These are phyloP conservation scores for Crepidodera aurea DNA, from an alignment of 2,888 invertebrate species.

Conservation along the genomic window DNA sequence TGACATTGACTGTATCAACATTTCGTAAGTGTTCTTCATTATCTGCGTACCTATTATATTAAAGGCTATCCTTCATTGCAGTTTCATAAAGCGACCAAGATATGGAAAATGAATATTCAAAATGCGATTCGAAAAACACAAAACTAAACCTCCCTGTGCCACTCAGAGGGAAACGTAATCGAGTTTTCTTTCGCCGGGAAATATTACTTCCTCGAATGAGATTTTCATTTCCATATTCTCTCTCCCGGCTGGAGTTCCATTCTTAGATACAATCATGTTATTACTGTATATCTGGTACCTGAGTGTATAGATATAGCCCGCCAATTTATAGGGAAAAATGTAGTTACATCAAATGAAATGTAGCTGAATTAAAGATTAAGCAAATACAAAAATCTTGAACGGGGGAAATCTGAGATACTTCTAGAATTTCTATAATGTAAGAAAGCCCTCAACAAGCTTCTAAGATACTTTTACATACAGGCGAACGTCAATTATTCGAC, in stretches of 20 bases:
- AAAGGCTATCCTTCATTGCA: neutral
- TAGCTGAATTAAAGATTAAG: neutral
- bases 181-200: conserved; percentile 20
- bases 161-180: conserved; percentile 15
- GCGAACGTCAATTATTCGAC: too few relatives aligned
- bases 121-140: conserved; percentile 15
- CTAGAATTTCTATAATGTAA: too few relatives aligned
- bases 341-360: neutral
- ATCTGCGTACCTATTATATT: neutral
- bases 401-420: too few relatives aligned
- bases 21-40: neutral
- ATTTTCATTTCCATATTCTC: conserved; percentile 22
- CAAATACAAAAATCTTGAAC: neutral
- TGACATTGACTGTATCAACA: neutral
- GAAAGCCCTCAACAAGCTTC: too few relatives aligned
- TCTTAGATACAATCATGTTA: conserved; percentile 18
- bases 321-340: neutral
- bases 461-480: too few relatives aligned
- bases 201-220: conserved; percentile 21
- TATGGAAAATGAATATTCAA: conserved; percentile 26
- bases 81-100: conserved; percentile 9
- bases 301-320: neutral
- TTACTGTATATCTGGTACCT: conserved; percentile 4
- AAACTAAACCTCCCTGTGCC: conserved; percentile 20
- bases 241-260: conserved; percentile 17